phyloP scores from a whole-genome alignment of 2,888 invertebrate genomes.

The Gisinianus flammeolus region DNA sequence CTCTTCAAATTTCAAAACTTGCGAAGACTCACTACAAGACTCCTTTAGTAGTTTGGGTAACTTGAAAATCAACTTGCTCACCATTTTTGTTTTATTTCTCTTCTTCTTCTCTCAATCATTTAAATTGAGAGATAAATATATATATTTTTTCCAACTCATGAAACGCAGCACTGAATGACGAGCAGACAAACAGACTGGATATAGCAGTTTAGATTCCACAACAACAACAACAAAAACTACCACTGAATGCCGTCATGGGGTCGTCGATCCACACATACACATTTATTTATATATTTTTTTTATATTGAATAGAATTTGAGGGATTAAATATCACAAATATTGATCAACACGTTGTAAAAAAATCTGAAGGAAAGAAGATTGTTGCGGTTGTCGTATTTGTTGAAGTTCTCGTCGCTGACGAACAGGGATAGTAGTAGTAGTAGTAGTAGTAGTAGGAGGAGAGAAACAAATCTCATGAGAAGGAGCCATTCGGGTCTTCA shows the following conservation, averaged over 20 bases:
- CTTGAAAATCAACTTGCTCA: background rate
- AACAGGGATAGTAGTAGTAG: background rate
- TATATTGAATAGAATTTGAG: background rate
- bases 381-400: background rate
- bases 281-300: background rate
- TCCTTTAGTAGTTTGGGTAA: background rate
- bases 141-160: background rate
- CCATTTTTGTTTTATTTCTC: background rate
- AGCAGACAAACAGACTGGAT: too few species aligned
- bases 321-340: slow-evolving; percentile 10
- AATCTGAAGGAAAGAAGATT: background rate
- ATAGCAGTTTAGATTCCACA: too few species aligned
- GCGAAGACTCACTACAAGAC: background rate
- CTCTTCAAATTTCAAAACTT: background rate
- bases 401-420: background rate
- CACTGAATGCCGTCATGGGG: background rate
- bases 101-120: background rate
- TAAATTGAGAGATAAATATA: background rate
- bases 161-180: too few species aligned
- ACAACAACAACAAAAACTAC: too few species aligned
- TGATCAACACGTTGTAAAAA: slow-evolving; percentile 8
- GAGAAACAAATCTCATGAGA: slow-evolving; percentile 33
- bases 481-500: slow-evolving; percentile 38
- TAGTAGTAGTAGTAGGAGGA: background rate
- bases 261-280: background rate